phyloP scores from a whole-genome alignment of 2,888 invertebrate genomes.

The Eristalis arbustorum region DNA sequence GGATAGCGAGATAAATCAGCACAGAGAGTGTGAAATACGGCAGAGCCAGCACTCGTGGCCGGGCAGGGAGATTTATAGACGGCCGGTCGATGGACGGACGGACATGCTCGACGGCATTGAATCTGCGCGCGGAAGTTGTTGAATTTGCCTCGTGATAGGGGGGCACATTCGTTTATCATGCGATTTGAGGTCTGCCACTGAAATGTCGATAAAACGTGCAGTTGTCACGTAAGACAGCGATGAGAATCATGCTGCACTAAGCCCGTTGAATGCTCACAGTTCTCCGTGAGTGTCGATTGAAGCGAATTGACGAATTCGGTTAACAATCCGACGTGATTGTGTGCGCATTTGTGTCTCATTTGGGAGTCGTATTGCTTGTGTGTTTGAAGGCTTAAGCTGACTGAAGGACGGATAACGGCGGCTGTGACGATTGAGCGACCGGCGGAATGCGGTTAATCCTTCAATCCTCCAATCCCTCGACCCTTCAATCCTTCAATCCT shows the following conservation, averaged over 20 bases:
- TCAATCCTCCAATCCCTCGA: no score
- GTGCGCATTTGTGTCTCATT: no score
- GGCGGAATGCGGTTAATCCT: no score
- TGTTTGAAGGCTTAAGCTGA: no score
- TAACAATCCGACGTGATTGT: no score
- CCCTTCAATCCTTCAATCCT: not conserved
- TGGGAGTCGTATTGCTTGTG: no score
- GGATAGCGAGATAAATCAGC: constrained; percentile 48
- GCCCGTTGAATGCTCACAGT: not conserved
- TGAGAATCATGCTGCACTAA: not conserved
- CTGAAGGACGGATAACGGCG: no score
- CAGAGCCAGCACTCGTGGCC: constrained; percentile 19
- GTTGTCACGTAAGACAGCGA: not conserved
- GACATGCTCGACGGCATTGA: constrained; percentile 1
- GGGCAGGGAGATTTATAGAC: constrained; percentile 42
- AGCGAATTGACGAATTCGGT: no score
- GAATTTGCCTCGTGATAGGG: constrained; percentile 8
- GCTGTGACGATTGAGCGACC: no score
- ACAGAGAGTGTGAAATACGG: constrained; percentile 58
- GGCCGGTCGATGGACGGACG: not conserved
- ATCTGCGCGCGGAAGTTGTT: constrained; percentile 20
- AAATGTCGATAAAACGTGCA: not conserved
- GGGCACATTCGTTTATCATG: not conserved
- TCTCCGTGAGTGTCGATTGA: not conserved
- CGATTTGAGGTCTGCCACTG: not conserved